A percentile compares a stretch with the other conserved stretches of the same genome.
Evolutionary conservation across 2,888 invertebrate species (phyloP).

Genomic region (Ichneumoninae sp.): DNA sequence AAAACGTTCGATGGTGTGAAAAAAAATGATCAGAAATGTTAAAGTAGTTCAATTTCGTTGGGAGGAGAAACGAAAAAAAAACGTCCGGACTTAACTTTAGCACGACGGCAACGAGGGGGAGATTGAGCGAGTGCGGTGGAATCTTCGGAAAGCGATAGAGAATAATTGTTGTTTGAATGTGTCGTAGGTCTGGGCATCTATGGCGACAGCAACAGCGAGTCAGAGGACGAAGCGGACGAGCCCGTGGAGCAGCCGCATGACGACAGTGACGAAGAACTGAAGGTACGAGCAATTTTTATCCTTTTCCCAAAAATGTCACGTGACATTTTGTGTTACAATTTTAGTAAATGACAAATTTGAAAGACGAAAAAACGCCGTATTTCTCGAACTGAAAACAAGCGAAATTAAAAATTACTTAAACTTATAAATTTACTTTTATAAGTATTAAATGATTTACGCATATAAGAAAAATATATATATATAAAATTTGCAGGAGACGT

Average conservation of each 20-base stretch:
- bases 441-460: too few species aligned
- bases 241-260: constrained; percentile 82
- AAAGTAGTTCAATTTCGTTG: neutral
- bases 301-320: too few species aligned
- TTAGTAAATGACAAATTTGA: too few species aligned
- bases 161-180: constrained; percentile 75
- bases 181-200: constrained; percentile 93
- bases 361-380: too few species aligned
- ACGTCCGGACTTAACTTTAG: neutral
- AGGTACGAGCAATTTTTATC: constrained; percentile 85
- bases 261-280: constrained; percentile 90
- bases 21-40: neutral
- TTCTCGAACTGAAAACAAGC: too few species aligned
- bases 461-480: neutral
- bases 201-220: constrained; percentile 89
- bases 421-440: too few species aligned
- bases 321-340: too few species aligned
- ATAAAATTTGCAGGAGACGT: constrained; percentile 86
- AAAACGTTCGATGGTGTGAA: neutral
- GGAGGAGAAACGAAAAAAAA: neutral
- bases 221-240: constrained; percentile 85
- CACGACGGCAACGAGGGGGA: neutral
- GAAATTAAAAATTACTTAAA: too few species aligned
- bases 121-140: constrained; percentile 6
- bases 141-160: constrained; percentile 12